Conservation (phyloP, 2,888 invertebrate genomes). For the Parthenolecanium corni region DNA sequence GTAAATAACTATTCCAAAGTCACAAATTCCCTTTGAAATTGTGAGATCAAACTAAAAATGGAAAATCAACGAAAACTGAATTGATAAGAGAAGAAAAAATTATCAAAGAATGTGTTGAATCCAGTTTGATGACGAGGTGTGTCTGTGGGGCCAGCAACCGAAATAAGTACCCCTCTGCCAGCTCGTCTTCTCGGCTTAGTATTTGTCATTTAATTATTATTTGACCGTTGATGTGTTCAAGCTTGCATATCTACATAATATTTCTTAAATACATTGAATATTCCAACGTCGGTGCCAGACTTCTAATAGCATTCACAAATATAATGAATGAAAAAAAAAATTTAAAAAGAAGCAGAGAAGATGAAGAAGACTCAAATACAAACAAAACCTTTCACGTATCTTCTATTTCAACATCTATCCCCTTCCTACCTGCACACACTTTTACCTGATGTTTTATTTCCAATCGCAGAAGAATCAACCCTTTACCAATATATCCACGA, state of each 20-base stretch:
- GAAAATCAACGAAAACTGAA: neutral
- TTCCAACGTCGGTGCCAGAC: conserved; percentile 18
- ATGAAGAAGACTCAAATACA: neutral
- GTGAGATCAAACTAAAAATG: too few species aligned
- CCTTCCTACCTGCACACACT: neutral
- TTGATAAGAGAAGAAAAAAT: neutral
- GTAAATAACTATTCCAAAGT: too few species aligned
- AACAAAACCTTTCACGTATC: conserved; percentile 25
- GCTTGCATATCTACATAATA: neutral
- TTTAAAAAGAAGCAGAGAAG: too few species aligned
- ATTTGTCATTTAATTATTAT: neutral
- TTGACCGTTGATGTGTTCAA: neutral
- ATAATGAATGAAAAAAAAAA: conserved; percentile 7
- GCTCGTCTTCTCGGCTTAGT: neutral
- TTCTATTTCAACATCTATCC: conserved; percentile 10
- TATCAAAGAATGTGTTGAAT: neutral
- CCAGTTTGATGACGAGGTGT: neutral
- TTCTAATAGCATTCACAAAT: conserved; percentile 26
- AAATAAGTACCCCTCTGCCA: neutral
- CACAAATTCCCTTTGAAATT: too few species aligned
- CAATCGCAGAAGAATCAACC: neutral
- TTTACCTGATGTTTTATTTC: neutral
- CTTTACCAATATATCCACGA: too few species aligned
- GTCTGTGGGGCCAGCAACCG: neutral
- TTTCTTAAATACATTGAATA: conserved; percentile 1